These are phyloP conservation scores for Amphiduros pacificus DNA, from an alignment of 2,888 invertebrate genomes.

Conservation along the genomic window DNA sequence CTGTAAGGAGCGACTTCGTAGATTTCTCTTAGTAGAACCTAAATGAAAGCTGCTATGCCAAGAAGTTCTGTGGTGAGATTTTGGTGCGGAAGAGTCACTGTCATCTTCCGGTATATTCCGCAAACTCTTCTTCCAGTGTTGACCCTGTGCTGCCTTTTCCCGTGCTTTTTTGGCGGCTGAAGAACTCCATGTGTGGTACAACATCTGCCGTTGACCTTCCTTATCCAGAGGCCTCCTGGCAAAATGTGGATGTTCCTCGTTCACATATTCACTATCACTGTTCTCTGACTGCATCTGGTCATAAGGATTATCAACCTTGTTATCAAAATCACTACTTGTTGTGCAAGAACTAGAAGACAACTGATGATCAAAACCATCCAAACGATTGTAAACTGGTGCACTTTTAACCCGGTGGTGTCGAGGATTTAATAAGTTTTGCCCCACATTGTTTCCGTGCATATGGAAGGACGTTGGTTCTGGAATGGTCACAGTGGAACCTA, in stretches of 20 bases:
- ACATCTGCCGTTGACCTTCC: background rate
- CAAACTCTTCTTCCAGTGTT: background rate
- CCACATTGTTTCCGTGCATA: slow-evolving; percentile 6
- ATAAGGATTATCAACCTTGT: background rate
- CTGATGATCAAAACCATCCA: background rate
- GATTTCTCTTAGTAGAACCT: no score
- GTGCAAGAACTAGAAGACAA: background rate
- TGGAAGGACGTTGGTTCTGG: slow-evolving; percentile 20
- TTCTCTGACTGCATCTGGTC: background rate
- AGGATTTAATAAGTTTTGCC: background rate
- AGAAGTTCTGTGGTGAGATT: no score
- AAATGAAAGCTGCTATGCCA: no score
- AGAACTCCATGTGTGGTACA: slow-evolving; percentile 11
- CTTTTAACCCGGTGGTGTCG: background rate
- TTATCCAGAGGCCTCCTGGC: background rate
- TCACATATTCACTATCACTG: background rate
- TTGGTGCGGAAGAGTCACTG: slow-evolving; percentile 7
- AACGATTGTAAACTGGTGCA: background rate
- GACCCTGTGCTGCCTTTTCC: background rate
- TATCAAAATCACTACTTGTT: background rate
- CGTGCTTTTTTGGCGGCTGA: background rate
- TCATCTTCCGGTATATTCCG: background rate
- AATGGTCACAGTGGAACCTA: slow-evolving; percentile 10
- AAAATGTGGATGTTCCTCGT: no score
- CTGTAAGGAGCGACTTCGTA: no score